Base-by-base conservation (phyloP, 2,888 invertebrate species). In the Anaspis maculata region DNA sequence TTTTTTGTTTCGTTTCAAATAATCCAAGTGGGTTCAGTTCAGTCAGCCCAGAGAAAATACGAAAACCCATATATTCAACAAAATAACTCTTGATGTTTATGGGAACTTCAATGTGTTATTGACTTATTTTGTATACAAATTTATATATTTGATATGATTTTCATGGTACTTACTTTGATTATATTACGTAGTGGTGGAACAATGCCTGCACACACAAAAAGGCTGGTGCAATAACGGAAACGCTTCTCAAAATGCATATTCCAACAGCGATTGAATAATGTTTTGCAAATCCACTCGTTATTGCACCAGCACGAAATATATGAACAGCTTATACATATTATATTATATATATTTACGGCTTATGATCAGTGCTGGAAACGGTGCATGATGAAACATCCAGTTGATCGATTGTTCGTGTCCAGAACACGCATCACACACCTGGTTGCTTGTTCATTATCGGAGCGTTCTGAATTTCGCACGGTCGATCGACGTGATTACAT, bases 261-360 rank as follows among this genome's bases (percentile, higher is more conserved):
- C n/a, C n/a, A n/a, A n/a, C n/a, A n/a, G n/a, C n/a, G n/a, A n/a
- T n/a, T n/a, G n/a, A n/a, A n/a, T n/a, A n/a, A n/a, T n/a, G n/a
- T n/a, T n/a, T n/a, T n/a, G n/a, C n/a, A n/a, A n/a, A n/a, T n/a
- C n/a, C n/a, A n/a, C n/a, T n/a, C n/a, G n/a, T 47, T 51, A 49
- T 51, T 46, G 37, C 51, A 45, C 41, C 45, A 43, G 45, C 36
- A n/a, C n/a, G n/a, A n/a, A n/a, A n/a, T n/a, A n/a, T n/a, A n/a
- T n/a, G n/a, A n/a, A n/a, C n/a, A n/a, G n/a, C n/a, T n/a, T n/a
- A n/a, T n/a, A n/a, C n/a, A n/a, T n/a, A n/a, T n/a, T n/a, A 38
- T 36, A 43, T 45, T 45, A 49, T 49, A 49, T 49, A 43, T 35
- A 44, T 45, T 48, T 42, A 44, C 42, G 41, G 51, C 51, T 51